A percentile compares a stretch with the other conserved stretches of the same genome.
Evolutionary conservation across 2,113 vertebrate species (phyloP).

Genomic region (Campylomormyrus numenius): DNA sequence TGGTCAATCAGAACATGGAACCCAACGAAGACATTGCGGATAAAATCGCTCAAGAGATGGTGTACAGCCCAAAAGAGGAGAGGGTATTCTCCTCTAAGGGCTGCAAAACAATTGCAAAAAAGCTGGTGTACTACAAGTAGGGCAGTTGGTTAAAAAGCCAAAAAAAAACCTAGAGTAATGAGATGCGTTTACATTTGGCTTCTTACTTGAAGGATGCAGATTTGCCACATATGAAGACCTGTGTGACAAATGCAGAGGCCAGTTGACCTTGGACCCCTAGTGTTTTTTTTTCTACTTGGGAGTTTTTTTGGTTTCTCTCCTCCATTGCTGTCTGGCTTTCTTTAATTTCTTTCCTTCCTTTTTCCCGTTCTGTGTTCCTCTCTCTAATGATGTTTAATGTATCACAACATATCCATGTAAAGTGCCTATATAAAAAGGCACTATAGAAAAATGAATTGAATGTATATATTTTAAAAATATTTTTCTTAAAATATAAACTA

Average conservation of each 20-base stretch:
- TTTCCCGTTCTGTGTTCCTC: too few species aligned
- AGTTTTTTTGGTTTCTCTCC: too few species aligned
- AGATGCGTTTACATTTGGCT: not conserved
- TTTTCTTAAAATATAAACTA: not conserved
- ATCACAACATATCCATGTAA: too few species aligned
- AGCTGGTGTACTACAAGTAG: constrained; percentile 59
- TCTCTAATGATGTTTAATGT: too few species aligned
- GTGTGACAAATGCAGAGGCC: too few species aligned
- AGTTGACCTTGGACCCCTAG: too few species aligned
- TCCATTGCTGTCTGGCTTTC: too few species aligned
- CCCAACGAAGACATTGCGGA: constrained; percentile 55
- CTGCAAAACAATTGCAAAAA: constrained; percentile 81
- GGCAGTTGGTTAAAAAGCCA: not conserved
- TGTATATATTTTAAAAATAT: not conserved
- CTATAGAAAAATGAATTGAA: too few species aligned
- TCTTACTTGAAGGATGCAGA: not conserved
- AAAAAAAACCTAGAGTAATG: not conserved
- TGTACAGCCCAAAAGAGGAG: constrained; percentile 81
- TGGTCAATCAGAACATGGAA: constrained; percentile 45
- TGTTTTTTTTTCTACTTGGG: too few species aligned
- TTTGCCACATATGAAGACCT: not conserved
- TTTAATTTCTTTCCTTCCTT: too few species aligned
- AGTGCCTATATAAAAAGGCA: too few species aligned
- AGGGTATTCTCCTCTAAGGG: constrained; percentile 80
- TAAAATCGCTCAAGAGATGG: constrained; percentile 68